A percentile compares a stretch with the other conserved stretches of the same genome.
phyloP scores from a whole-genome alignment of 2,797 vertebrate species.

The Phalanger gymnotis region DNA sequence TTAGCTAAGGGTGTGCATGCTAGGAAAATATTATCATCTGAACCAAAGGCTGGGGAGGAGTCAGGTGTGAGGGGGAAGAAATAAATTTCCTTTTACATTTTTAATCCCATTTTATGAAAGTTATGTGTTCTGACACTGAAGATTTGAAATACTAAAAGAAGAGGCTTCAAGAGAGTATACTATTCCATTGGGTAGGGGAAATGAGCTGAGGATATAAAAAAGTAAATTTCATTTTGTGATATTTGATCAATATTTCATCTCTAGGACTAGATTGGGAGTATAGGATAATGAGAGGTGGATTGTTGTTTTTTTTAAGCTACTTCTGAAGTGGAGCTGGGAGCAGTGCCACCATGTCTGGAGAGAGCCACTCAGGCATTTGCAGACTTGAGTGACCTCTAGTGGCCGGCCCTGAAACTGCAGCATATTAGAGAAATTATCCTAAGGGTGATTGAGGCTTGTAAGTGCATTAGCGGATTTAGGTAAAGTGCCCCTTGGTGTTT shows the following conservation, averaged over 20 bases:
- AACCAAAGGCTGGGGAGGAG: background rate
- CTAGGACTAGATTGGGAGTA: background rate
- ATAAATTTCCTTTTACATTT: background rate
- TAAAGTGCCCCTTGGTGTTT: background rate
- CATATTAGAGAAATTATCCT: background rate
- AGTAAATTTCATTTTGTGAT: background rate
- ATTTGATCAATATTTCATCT: background rate
- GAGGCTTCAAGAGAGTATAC: background rate
- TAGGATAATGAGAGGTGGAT: background rate
- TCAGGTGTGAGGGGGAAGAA: background rate
- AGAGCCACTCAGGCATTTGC: background rate
- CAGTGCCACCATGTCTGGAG: background rate
- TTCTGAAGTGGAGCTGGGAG: background rate
- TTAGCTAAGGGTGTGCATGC: background rate
- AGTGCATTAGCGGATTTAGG: background rate
- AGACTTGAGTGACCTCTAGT: background rate
- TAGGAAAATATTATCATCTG: background rate
- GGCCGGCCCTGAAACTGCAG: background rate
- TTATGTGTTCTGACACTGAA: background rate
- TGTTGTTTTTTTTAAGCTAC: background rate
- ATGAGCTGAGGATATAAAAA: background rate
- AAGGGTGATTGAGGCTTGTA: background rate
- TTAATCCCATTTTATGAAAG: background rate
- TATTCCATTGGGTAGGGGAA: background rate
- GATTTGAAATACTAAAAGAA: background rate